These are phyloP conservation scores for Cataglyphis rosenhaueri DNA, from an alignment of 2,888 invertebrate genomes.

Conservation along the genomic window DNA sequence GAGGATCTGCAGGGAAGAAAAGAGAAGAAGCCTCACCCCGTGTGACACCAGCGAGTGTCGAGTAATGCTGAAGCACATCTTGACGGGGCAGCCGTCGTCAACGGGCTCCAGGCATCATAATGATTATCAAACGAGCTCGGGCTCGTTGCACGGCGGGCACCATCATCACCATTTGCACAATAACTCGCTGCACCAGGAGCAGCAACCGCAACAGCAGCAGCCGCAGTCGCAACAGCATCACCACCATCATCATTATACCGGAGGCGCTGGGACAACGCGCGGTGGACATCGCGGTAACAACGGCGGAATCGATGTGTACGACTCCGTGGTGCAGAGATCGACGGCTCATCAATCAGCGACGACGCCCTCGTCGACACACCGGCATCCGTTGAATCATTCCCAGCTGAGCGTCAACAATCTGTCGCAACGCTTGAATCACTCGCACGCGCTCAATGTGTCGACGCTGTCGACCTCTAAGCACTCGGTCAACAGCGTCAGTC, in stretches of 20 bases:
- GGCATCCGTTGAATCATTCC: conserved; percentile 83
- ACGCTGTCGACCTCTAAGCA: conserved; percentile 84
- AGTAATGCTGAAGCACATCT: conserved; percentile 91
- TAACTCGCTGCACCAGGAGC: conserved; percentile 55
- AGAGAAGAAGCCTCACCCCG: conserved; percentile 59
- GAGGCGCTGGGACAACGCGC: conserved; percentile 60
- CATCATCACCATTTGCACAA: conserved; percentile 67
- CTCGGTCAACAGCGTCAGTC: conserved; percentile 84
- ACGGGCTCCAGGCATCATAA: conserved; percentile 86
- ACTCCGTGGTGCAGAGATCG: conserved; percentile 76
- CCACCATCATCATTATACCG: conserved; percentile 70
- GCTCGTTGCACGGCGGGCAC: conserved; percentile 74
- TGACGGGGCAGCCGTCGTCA: conserved; percentile 87
- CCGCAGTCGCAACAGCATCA: conserved; percentile 69
- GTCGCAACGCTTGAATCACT: conserved; percentile 82
- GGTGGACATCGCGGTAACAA: conserved; percentile 47
- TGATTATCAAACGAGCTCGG: conserved; percentile 79
- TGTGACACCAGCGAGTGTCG: conserved; percentile 68
- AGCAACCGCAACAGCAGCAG: conserved; percentile 64
- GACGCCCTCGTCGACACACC: conserved; percentile 80
- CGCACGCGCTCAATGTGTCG: conserved; percentile 82
- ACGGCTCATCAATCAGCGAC: conserved; percentile 70
- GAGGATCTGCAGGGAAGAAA: conserved; percentile 47
- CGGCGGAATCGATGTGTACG: conserved; percentile 80
- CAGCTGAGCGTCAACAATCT: conserved; percentile 85